A percentile compares a stretch with the other conserved stretches of the same genome.
phyloP scores from a whole-genome alignment of 2,797 vertebrate species.

The Rhincodon typus region DNA sequence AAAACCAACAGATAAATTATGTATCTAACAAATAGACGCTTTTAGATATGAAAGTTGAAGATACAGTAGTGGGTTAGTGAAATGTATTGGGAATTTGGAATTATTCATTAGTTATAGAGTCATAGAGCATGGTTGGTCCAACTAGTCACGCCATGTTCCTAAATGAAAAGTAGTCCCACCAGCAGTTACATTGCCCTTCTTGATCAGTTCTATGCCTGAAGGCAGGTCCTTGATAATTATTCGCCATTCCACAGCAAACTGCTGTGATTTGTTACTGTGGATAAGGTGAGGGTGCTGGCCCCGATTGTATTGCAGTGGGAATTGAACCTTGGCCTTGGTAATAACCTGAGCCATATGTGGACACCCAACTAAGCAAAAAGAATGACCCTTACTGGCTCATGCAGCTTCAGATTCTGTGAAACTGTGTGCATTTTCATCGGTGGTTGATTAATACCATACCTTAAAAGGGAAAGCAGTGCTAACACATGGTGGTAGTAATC shows the following conservation, averaged over 20 bases:
- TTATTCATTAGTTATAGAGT: background rate
- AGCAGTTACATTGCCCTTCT: too few relatives aligned
- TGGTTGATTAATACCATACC: background rate
- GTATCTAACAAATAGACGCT: background rate
- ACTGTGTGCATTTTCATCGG: conserved; percentile 14
- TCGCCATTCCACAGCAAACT: background rate
- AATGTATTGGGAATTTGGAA: background rate
- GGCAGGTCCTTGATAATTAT: background rate
- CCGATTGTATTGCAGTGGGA: background rate
- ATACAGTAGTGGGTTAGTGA: background rate
- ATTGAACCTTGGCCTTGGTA: background rate
- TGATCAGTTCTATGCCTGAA: too few relatives aligned
- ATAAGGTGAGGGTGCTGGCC: background rate
- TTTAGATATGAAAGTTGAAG: background rate
- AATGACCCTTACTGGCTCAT: background rate
- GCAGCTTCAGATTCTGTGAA: background rate
- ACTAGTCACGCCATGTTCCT: too few relatives aligned
- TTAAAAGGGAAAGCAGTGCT: background rate
- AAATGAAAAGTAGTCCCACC: too few relatives aligned
- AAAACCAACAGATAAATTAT: background rate
- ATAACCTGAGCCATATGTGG: background rate
- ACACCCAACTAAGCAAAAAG: background rate
- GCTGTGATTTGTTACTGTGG: background rate
- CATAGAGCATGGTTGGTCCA: too few relatives aligned
- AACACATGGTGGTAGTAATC: background rate